Evolutionary conservation across 2,888 invertebrate genomes (phyloP).

Genomic region (Clostera curtula): DNA sequence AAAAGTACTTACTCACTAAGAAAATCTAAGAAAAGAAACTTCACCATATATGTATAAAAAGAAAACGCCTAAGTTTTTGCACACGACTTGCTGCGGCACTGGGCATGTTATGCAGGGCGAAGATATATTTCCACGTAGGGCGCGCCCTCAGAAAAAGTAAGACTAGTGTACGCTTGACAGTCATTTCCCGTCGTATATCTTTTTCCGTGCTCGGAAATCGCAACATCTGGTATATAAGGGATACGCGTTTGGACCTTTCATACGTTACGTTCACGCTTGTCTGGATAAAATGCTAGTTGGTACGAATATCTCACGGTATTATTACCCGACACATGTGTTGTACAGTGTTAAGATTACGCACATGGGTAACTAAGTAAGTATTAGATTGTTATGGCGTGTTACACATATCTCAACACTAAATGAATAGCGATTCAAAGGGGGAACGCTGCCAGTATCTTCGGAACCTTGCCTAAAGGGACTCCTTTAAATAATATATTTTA

Average conservation of each 20-base stretch:
- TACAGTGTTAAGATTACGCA: not conserved
- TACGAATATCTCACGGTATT: conserved; percentile 21
- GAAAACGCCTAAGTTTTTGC: too few species aligned
- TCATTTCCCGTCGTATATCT: conserved; percentile 63
- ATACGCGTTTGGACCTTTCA: conserved; percentile 30
- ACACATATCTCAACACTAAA: too few species aligned
- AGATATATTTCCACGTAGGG: conserved; percentile 25
- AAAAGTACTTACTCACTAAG: too few species aligned
- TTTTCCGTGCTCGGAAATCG: conserved; percentile 58
- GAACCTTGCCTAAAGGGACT: too few species aligned
- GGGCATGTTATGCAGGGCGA: conserved; percentile 15
- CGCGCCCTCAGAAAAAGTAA: conserved; percentile 44
- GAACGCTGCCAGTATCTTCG: too few species aligned
- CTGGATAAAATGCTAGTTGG: conserved; percentile 19
- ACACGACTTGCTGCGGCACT: too few species aligned
- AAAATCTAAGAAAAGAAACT: too few species aligned
- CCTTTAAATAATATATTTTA: too few species aligned
- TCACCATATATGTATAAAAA: not conserved
- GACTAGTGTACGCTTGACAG: conserved; percentile 49
- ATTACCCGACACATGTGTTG: conserved; percentile 10
- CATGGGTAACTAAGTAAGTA: too few species aligned
- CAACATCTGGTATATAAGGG: conserved; percentile 53
- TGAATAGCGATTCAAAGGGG: too few species aligned
- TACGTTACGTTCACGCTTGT: conserved; percentile 32
- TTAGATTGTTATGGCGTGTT: too few species aligned